Evolutionary conservation across 2,888 invertebrate species (phyloP), one percentile per base, ranked within the genome.

Genomic region (Polydrusus tereticollis): DNA sequence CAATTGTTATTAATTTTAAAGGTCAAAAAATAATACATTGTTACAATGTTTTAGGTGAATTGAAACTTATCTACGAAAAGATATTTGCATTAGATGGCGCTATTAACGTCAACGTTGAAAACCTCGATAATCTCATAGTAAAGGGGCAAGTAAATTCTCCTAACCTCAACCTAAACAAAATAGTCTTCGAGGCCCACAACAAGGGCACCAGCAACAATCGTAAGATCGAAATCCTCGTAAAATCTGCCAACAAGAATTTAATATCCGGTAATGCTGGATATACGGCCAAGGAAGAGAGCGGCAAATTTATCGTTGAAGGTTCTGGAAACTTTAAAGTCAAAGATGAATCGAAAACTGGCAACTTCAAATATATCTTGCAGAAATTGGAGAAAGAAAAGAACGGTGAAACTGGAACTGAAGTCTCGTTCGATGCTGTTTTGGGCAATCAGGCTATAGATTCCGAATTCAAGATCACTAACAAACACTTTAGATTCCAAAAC

Each of bases 251-350:
- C 69, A 89, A 92, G 80, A 91, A 91, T 63, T 82, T 94, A 7
- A 80, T 94, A 1, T 89, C 90, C 78, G 75, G 94, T 87, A 91
- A 90, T 80, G 91, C 92, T 1, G 90, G 88, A 4, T 94, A 91
- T 84, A 89, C 89, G 72, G 88, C 90, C 72, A 91, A 92, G 76
- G 90, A 91, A 69, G 93, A 93, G 82, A 90, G 89, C 33, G 89
- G 90, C 12, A 93, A 93, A 82, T 87, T 89, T 62, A 91, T 92
- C 65, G 87, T 94, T 6, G 94, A 94, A 82, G 94, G 94, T 0
- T 91, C 90, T 6, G 94, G 94, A 0, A 89, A 89, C 43, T 86
- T 94, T 14, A 91, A 90, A 78, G 87, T 92, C n/a, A 88, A 89
- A 65, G 91, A 92, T 0, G 89, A 91, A 64, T 88, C 89, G 71